Evolutionary conservation across 1,140 invertebrate genomes (phyloP).

Genomic region (fruit fly (Drosophila melanogaster)): Release_6_plus_ISO1_MT NT_037436.4:21298001-21298500

Average conservation of each 20-base stretch:
- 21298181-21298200: slow-evolving; percentile 45
- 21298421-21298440: slow-evolving; percentile 52
- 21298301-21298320: slow-evolving; percentile 75
- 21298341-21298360: slow-evolving; percentile 50
- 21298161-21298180: slow-evolving; percentile 36
- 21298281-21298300: slow-evolving; percentile 51
- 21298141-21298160: slow-evolving; percentile 32
- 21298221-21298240: slow-evolving; percentile 36
- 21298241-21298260: slow-evolving; percentile 58
- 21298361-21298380: slow-evolving; percentile 23
- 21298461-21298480: slow-evolving; percentile 31
- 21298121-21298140: slow-evolving; percentile 52
- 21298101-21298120: slow-evolving; percentile 54
- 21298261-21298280: not conserved
- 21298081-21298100: slow-evolving; percentile 41
- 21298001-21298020: slow-evolving; percentile 80
- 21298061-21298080: slow-evolving; percentile 30
- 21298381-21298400: slow-evolving; percentile 30
- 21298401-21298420: slow-evolving; percentile 51
- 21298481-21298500: slow-evolving; percentile 32
- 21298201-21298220: slow-evolving; percentile 66
- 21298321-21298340: slow-evolving; percentile 33
- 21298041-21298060: slow-evolving; percentile 63
- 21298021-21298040: slow-evolving; percentile 70
- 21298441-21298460: slow-evolving; percentile 39